Conservation (phyloP, 2,888 invertebrate genomes). For the Polymixis lichenea region DNA sequence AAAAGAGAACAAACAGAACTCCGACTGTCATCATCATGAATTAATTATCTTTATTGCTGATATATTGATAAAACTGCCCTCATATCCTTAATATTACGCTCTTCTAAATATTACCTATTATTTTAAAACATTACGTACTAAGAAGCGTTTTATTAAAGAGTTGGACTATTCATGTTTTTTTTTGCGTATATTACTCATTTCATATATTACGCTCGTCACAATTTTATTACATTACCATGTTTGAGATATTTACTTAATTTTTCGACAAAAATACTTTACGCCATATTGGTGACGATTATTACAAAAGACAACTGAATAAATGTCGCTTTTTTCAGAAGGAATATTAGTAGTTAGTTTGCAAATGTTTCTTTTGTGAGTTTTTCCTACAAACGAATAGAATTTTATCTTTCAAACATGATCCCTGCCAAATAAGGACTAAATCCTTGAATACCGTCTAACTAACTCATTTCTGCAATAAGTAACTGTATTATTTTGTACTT, state of each 20-base stretch:
- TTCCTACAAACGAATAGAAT: constrained; percentile 19
- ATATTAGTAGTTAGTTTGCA: constrained; percentile 42
- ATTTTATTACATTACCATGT: constrained; percentile 22
- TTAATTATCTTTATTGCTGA: background rate
- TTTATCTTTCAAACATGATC: background rate
- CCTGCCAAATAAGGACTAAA: background rate
- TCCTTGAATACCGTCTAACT: constrained; percentile 2
- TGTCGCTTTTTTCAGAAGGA: constrained; percentile 34
- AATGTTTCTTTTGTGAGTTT: constrained; percentile 53
- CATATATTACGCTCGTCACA: constrained; percentile 16
- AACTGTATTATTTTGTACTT: constrained; percentile 52
- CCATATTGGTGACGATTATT: constrained; percentile 54
- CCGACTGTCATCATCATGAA: background rate
- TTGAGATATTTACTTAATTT: constrained; percentile 37
- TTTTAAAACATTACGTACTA: background rate
- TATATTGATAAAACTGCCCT: background rate
- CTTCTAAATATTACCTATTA: background rate
- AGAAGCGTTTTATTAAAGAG: background rate
- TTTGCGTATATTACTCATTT: background rate
- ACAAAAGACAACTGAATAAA: constrained; percentile 46
- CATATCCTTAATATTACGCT: constrained; percentile 4
- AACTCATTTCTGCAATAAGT: background rate
- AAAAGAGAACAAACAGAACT: constrained; percentile 24
- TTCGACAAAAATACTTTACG: constrained; percentile 37
- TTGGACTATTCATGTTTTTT: background rate